Base-by-base conservation (phyloP, 2,113 vertebrate genomes). In the Microcebus lehilahytsara region DNA sequence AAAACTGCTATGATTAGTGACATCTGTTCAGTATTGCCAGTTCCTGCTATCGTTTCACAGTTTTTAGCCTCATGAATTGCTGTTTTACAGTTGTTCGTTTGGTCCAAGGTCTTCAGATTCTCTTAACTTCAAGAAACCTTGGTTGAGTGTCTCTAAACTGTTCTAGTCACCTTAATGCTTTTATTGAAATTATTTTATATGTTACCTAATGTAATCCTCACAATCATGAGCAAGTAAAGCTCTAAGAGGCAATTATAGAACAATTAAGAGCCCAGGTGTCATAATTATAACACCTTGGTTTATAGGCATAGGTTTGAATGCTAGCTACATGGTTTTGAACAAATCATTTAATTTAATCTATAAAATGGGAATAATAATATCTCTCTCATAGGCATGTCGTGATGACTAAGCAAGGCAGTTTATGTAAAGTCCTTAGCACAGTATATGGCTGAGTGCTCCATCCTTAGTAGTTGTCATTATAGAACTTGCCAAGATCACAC, bases 281-380 rank as follows among this genome's bases (percentile, higher is more conserved):
- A 34, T 95, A 67, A 93, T 91, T 96, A 32, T 87, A 97, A 80
- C 78, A 95, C 53, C 42, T 75, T 58, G 75, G 81, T 95, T 96
- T 93, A 80, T 72, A 69, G 85, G 30, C 64, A 37, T 85, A 34
- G 25, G 56, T 87, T 94, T 93, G 49, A 95, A 91, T 91, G 62
- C 78, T 93, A 79, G 46, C 49, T 92, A 27, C 93, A 51, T 74
- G 80, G 25, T 83, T 97, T 95, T 34, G 72, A 94, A 67, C n/a
- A 95, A 97, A 93, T 92, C 30, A 71, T 90, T 96, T 97, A 46
- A 88, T 81, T 88, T 97, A 96, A 95, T 95, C 77, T 93, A 30
- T 74, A 93, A 95, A 91, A 46, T 91, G 66, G 72, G 77, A 89
- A 56, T 95, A 91, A 87, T 64, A 94, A 85, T 62, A 93, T 60